Evolutionary conservation across 2,797 vertebrate genomes (phyloP), one percentile per base, ranked within the genome.

Genomic region (Enteromius unitaeniatus): DNA sequence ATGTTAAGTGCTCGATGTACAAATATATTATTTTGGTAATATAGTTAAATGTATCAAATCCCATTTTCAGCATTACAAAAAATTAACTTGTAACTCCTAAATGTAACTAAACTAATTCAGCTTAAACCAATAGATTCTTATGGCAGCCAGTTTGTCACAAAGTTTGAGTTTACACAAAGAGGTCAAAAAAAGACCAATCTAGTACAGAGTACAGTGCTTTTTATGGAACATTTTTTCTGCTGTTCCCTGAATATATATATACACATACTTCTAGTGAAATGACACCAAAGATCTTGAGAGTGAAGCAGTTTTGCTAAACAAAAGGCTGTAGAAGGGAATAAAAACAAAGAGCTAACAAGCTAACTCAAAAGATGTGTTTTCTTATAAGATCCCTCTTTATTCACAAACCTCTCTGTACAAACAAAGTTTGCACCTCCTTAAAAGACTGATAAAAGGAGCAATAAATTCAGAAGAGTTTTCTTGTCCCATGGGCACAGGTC

Each of bases 51-150:
- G 19, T 37, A 37, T 10, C 5, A 5, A 10, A 21, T n/a, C n/a
- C 51, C 51, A 53, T 21, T 9, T 10, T 67, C 17, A 65, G 21
- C 17, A 2, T 19, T 37, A 21, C 28, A 49, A 10, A 37, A 10
- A 5, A 37, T 37, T 34, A 21, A 34, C 31, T 34, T 19, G 19
- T 34, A 65, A 10, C 31, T 65, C 75, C 79, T 83, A 91, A 88
- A 86, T 90, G 90, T 82, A 82, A 70, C 65, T 86, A 84, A 88
- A 88, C 73, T 89, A 84, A 87, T 88, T 87, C 58, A 88, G 88
- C 87, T 55, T 90, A 79, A 86, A 88, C 72, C 74, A 88, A 79
- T 87, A 87, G 84, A 87, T 89, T 83, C 88, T 88, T 70, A 60
- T 55, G 49, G 51, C 74, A 45, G 79, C 64, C 19, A 15, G 31